Evolutionary conservation across 2,797 vertebrate species (phyloP).

Genomic region (Psittacula derbiana): DNA sequence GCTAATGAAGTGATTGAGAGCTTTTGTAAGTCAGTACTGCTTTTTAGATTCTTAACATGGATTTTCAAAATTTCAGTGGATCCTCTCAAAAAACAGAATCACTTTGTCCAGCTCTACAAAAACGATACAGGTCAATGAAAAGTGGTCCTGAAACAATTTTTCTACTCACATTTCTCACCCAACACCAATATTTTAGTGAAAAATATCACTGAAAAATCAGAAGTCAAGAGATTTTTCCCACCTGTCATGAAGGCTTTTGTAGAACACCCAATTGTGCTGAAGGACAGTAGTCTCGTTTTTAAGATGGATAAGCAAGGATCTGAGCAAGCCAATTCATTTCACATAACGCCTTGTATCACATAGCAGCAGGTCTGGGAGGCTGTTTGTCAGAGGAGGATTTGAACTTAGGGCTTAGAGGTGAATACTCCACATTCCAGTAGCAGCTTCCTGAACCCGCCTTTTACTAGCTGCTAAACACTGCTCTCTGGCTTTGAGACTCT

Average conservation of each 20-base stretch:
- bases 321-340: slow-evolving; percentile 9
- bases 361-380: slow-evolving; percentile 35
- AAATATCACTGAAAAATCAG: neutral
- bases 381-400: slow-evolving; percentile 31
- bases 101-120: neutral
- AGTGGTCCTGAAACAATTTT: neutral
- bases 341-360: neutral
- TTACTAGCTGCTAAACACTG: neutral
- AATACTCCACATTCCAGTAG: slow-evolving; percentile 57
- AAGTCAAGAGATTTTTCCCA: neutral
- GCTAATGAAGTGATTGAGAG: neutral
- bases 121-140: neutral
- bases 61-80: neutral
- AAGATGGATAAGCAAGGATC: neutral
- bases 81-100: neutral
- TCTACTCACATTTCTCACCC: neutral
- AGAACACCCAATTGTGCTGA: neutral
- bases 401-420: slow-evolving; percentile 52
- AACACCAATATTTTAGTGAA: neutral
- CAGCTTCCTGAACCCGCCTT: slow-evolving; percentile 12
- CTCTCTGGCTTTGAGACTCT: neutral
- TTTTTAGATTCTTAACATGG: neutral
- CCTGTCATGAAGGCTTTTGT: neutral
- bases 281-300: neutral
- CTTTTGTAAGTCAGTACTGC: neutral